phyloP scores from a whole-genome alignment of 2,888 invertebrate genomes.

The Epinotia brunnichana region DNA sequence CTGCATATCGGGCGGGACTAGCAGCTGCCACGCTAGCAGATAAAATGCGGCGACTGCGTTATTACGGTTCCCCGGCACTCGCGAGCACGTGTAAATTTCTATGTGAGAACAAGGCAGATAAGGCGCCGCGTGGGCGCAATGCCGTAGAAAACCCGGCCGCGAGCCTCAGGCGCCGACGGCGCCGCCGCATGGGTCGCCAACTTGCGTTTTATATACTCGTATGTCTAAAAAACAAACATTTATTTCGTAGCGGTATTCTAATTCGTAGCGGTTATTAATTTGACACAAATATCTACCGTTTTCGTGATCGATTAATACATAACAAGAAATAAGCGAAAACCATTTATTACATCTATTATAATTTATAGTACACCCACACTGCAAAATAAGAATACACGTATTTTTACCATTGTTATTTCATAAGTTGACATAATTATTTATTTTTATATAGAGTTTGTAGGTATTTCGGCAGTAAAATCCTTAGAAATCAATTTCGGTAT shows the following conservation, averaged over 20 bases:
- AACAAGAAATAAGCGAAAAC: constrained; percentile 62
- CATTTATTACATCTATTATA: constrained; percentile 56
- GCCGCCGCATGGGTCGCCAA: constrained; percentile 53
- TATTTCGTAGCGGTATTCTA: constrained; percentile 52
- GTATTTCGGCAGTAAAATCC: constrained; percentile 18
- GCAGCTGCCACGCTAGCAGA: constrained; percentile 71
- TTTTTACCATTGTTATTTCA: constrained; percentile 37
- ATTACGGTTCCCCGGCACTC: constrained; percentile 72
- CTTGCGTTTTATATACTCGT: constrained; percentile 59
- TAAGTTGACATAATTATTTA: constrained; percentile 48
- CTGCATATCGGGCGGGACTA: constrained; percentile 62
- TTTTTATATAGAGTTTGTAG: constrained; percentile 31
- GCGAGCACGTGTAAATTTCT: constrained; percentile 82
- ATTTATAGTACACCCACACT: constrained; percentile 62
- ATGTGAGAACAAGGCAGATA: constrained; percentile 79
- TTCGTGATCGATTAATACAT: constrained; percentile 59
- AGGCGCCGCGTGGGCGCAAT: constrained; percentile 71
- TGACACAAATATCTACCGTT: constrained; percentile 60
- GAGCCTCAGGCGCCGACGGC: constrained; percentile 58
- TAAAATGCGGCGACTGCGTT: constrained; percentile 77
- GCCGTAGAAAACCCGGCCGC: constrained; percentile 61
- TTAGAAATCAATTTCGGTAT: constrained; percentile 27
- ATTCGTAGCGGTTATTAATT: constrained; percentile 57
- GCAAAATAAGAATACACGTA: constrained; percentile 31
- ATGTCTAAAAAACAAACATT: constrained; percentile 49